Evolutionary conservation across 2,888 invertebrate species (phyloP).

Genomic region (Eilema sororculum): DNA sequence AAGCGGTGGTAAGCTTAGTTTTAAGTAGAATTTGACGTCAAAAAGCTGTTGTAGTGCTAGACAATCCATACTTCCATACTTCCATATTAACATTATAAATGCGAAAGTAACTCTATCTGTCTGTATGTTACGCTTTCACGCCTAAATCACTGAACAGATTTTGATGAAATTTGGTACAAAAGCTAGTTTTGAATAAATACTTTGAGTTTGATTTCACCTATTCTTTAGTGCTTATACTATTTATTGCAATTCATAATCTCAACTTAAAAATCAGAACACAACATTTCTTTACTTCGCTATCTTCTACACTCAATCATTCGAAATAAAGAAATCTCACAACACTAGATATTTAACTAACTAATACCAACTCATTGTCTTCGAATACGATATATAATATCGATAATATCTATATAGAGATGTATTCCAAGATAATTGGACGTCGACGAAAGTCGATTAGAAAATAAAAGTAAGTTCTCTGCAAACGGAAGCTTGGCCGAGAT

Average conservation of each 20-base stretch:
- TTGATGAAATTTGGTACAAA: too few relatives aligned
- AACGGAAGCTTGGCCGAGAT: conserved; percentile 61
- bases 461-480: conserved; percentile 56
- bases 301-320: background rate
- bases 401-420: conserved; percentile 41
- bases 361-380: conserved; percentile 35
- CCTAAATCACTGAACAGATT: too few relatives aligned
- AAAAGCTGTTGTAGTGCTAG: too few relatives aligned
- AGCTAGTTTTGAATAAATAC: too few relatives aligned
- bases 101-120: too few relatives aligned
- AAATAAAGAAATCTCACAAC: background rate
- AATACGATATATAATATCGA: conserved; percentile 35
- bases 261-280: background rate
- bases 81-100: too few relatives aligned
- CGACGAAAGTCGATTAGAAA: conserved; percentile 56
- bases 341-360: conserved; percentile 12
- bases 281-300: background rate
- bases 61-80: too few relatives aligned
- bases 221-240: too few relatives aligned
- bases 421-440: conserved; percentile 48
- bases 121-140: too few relatives aligned
- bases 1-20: too few relatives aligned
- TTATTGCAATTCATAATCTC: background rate
- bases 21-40: too few relatives aligned
- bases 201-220: too few relatives aligned